Percentiles rank a stretch among this genome's conserved stretches.
phyloP scores from a whole-genome alignment of 2,113 vertebrate species.

The Gobio gobio region DNA sequence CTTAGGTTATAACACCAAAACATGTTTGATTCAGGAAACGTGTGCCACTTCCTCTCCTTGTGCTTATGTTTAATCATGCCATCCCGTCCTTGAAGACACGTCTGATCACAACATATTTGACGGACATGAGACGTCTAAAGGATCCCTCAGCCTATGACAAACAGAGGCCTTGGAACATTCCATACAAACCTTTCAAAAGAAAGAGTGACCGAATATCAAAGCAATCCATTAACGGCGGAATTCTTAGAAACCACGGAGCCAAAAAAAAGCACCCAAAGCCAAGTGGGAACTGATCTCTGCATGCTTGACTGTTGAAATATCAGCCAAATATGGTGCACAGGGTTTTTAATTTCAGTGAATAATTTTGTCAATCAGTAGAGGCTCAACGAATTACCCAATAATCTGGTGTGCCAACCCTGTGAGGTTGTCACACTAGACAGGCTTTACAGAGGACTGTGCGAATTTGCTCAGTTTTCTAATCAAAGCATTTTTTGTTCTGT shows the following conservation, averaged over 20 bases:
- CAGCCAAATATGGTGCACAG: neutral
- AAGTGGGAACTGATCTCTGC: constrained; percentile 2
- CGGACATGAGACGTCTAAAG: neutral
- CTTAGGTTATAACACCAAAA: neutral
- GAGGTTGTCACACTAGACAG: constrained; percentile 31
- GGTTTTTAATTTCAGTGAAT: constrained; percentile 25
- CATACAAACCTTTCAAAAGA: neutral
- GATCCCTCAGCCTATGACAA: neutral
- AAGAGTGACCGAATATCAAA: constrained; percentile 9
- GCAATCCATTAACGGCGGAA: constrained; percentile 3
- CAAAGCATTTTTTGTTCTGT: constrained; percentile 25
- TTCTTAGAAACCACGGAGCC: constrained; percentile 23
- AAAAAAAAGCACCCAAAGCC: neutral
- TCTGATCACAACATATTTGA: constrained; percentile 16
- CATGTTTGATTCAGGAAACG: neutral
- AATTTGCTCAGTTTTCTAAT: constrained; percentile 42
- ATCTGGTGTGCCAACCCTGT: constrained; percentile 21
- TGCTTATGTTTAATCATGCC: constrained; percentile 13
- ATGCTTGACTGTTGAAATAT: constrained; percentile 5
- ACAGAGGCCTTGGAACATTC: constrained; percentile 10
- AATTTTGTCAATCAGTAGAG: constrained; percentile 46
- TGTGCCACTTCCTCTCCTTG: neutral
- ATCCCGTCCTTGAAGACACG: constrained; percentile 38
- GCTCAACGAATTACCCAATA: constrained; percentile 47
- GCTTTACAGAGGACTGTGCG: neutral